Base-by-base conservation (phyloP, 2,113 vertebrate species). In the Forbesichthys papilliferus region DNA sequence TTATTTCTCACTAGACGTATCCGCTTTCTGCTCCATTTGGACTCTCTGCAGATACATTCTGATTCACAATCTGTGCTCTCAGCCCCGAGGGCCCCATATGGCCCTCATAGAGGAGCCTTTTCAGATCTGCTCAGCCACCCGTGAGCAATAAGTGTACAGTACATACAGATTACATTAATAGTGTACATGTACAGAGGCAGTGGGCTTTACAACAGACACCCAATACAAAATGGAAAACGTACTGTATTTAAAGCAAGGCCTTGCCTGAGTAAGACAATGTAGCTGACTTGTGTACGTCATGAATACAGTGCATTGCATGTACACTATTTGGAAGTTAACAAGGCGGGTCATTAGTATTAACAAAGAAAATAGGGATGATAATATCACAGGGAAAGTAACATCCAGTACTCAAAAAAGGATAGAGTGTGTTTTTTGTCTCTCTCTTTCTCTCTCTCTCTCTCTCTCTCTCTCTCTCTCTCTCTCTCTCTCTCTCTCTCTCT, bases 371-470 rank as follows among this genome's bases (percentile, higher is more conserved):
- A 27, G 27, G 27, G 27, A 27, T 27, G 1, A 27, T 27, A 27
- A 27, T 27, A 27, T 27, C 27, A 27, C 27, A 27, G 27, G 27
- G 27, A 27, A 27, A 27, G 27, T 27, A 3, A 27, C 27, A 27
- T 27, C 27, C 67, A 46, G 36, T 66, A 68, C 72, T 46, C 14
- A 54, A 65, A 27, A 27, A 27, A 27, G 27, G 74, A 68, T 36
- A 42, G 18, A 61, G 47, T 64, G 11, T 69, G n/a, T 48, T 27
- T 53, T 75, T 46, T 66, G 63, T 57, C 55, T 10, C 16, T 56
- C 54, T 27, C 54, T 58, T 18, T 10, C 56, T 34, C 56, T 27
- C 5, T 58, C 56, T 58, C 7, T 58, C 56, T 27, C 18, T 53
- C 56, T 59, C 56, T 59, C 42, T 59, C 55, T 58, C 5, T 68